Percentiles rank a stretch among this genome's conserved stretches.
Evolutionary conservation across 2,797 vertebrate genomes (phyloP).

Genomic region (Chiloscyllium punctatum): DNA sequence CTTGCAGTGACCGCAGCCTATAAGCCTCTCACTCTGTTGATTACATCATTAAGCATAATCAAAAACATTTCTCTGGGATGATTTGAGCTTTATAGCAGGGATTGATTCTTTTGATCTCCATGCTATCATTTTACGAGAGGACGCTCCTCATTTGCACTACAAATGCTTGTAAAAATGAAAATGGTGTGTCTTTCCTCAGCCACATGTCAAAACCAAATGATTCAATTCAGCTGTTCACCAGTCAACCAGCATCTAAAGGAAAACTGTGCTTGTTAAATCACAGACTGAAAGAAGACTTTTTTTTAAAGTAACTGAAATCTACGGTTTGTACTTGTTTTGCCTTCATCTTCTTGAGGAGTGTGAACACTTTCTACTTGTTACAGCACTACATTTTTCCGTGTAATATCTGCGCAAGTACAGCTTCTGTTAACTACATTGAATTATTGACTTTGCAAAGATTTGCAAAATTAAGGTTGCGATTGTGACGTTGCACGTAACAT

Average conservation of each 20-base stretch:
- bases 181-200: conserved; percentile 45
- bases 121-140: conserved; percentile 62
- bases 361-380: neutral
- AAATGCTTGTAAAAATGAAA: conserved; percentile 63
- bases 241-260: conserved; percentile 46
- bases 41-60: conserved; percentile 73
- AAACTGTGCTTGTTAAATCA: conserved; percentile 29
- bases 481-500: no score
- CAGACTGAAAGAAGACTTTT: neutral
- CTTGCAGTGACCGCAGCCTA: conserved; percentile 55
- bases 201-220: conserved; percentile 33
- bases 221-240: conserved; percentile 42
- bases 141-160: conserved; percentile 66
- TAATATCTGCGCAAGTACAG: neutral
- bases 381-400: neutral
- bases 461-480: neutral
- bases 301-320: conserved; percentile 33
- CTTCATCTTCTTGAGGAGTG: conserved; percentile 35
- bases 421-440: neutral
- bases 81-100: conserved; percentile 62
- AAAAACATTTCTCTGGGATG: conserved; percentile 64
- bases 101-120: conserved; percentile 68
- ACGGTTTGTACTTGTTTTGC: conserved; percentile 37
- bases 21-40: conserved; percentile 62
- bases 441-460: neutral